Percentiles rank a stretch among this genome's conserved stretches.
Evolutionary conservation across 2,888 invertebrate genomes (phyloP).

Genomic region (Frankliniella intonsa): DNA sequence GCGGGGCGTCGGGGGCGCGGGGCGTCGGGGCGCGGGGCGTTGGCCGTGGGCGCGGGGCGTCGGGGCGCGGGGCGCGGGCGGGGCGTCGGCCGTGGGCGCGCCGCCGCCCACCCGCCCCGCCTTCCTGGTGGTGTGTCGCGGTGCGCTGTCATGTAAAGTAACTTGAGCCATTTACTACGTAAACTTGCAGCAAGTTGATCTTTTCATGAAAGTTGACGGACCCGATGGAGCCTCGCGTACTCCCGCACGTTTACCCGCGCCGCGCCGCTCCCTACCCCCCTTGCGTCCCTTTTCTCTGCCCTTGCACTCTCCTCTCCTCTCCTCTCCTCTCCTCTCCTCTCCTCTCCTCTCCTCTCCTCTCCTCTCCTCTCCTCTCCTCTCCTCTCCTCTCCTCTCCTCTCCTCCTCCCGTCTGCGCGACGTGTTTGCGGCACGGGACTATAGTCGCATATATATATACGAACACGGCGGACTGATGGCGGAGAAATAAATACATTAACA

Average conservation of each 20-base stretch:
- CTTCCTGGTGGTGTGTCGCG: background rate
- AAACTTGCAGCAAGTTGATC: constrained; percentile 18
- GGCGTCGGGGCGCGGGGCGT: no score
- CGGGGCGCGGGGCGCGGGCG: no score
- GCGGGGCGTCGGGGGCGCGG: no score
- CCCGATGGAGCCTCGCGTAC: no score
- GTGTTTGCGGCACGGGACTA: background rate
- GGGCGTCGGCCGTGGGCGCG: no score
- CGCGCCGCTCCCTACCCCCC: background rate
- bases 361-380: no score
- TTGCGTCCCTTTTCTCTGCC: background rate
- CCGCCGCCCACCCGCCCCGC: background rate
- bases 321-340: no score
- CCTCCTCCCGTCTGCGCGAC: no score
- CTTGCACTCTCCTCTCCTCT: no score
- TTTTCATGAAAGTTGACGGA: constrained; percentile 20
- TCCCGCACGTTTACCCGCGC: background rate
- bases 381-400: no score
- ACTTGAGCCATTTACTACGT: constrained; percentile 5
- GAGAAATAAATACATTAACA: constrained; percentile 26
- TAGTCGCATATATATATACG: background rate
- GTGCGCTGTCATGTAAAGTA: constrained; percentile 6
- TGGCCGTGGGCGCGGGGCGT: no score
- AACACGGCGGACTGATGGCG: background rate
- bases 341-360: no score